Conservation (phyloP, 2,797 vertebrate genomes). For the Botia kubotai region DNA sequence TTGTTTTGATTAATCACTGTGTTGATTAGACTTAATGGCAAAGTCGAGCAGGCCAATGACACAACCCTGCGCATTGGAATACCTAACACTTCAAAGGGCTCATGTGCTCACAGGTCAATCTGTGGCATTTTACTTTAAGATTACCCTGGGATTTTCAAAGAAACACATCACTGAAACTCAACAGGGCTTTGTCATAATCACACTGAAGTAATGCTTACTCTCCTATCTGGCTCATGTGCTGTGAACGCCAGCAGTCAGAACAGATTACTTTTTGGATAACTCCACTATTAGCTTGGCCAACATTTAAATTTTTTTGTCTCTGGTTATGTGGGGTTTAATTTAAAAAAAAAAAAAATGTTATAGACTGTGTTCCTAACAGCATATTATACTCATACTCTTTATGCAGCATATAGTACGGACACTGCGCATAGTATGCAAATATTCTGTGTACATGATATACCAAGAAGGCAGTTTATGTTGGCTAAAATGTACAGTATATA, state of each 20-base stretch:
- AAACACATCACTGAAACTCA: conserved; percentile 18
- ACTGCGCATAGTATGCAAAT: background rate
- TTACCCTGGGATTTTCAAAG: conserved; percentile 4
- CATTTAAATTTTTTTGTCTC: conserved; percentile 55
- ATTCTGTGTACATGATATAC: background rate
- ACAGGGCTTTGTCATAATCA: background rate
- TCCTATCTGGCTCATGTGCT: background rate
- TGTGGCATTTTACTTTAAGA: background rate
- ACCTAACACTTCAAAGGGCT: conserved; percentile 39
- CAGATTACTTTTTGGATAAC: conserved; percentile 23
- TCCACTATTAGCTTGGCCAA: background rate
- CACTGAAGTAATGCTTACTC: conserved; percentile 1
- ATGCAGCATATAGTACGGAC: background rate
- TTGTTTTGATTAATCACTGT: conserved; percentile 25
- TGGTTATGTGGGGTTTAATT: conserved; percentile 49
- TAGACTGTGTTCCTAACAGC: background rate
- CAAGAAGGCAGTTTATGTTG: background rate
- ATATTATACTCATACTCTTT: background rate
- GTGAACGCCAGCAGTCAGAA: conserved; percentile 14
- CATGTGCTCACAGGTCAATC: conserved; percentile 34
- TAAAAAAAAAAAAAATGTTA: background rate
- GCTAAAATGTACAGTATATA: background rate
- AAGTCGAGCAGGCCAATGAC: conserved; percentile 8
- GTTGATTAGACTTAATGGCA: conserved; percentile 42
- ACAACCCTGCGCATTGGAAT: background rate